Base-by-base conservation (phyloP, 2,888 invertebrate species). In the Muscina levida region DNA sequence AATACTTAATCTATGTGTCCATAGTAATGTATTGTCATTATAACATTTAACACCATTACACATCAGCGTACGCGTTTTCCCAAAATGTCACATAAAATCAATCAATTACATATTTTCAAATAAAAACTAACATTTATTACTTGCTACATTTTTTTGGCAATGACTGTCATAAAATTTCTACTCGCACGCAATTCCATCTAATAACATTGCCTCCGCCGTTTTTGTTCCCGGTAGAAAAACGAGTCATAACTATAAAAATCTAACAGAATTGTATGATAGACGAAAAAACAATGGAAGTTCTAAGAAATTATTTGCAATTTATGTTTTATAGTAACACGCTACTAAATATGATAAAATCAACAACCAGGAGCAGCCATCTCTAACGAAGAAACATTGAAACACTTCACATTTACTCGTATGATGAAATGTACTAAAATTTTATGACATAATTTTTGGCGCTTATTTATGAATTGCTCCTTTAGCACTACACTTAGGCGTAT, bases 361-460 rank as follows among this genome's bases (percentile, higher is more conserved):
- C n/a, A n/a, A n/a, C n/a, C n/a, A n/a, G n/a, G n/a, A n/a, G n/a
- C n/a, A n/a, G n/a, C n/a, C n/a, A n/a, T n/a, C n/a, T n/a, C n/a
- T n/a, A n/a, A n/a, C n/a, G n/a, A n/a, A n/a, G n/a, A n/a, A n/a
- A n/a, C n/a, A n/a, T n/a, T 48, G 39, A 17, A 67, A 15, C 26
- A 67, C 48, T 31, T 31, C 66, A 11, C 26, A 42, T 44, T 22
- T 42, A 22, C 42, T 26, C 15, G 46, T 19, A 19, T 19, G 46
- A 31, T 56, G 19, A 48, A 51, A 67, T 71, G 15, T 74, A 77
- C 17, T 81, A 72, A 81, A 77, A 77, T 81, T 81, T 81, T 77
- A 81, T 81, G 62, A 74, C 72, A 81, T 81, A 68, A 77, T 75
- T 77, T 75, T 77, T 71, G 77, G 72, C 81, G 68, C 72, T 65